Conservation (phyloP, 1,140 invertebrate genomes). For the Megalonaias nervosa region DNA sequence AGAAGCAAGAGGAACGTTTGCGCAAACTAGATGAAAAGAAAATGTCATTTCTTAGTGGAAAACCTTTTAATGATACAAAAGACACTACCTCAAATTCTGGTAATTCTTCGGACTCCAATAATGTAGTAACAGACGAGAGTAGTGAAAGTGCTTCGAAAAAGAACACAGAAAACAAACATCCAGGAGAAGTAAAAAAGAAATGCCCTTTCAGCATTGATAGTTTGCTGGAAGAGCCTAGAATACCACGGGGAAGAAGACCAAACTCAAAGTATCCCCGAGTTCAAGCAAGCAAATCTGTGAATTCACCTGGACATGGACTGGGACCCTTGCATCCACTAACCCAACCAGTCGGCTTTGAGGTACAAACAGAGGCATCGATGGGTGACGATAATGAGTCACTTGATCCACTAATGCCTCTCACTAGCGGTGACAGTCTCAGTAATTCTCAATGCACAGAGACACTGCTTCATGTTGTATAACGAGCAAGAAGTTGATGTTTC, state of each 20-base stretch:
- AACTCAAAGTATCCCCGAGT: slow-evolving; percentile 74
- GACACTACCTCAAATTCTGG: slow-evolving; percentile 19
- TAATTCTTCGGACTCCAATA: neutral
- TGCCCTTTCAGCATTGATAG: slow-evolving; percentile 54
- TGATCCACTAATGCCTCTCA: too few relatives aligned
- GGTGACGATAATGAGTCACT: too few relatives aligned
- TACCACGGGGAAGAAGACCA: slow-evolving; percentile 38
- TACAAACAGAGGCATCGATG: too few relatives aligned
- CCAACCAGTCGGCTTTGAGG: slow-evolving; percentile 70
- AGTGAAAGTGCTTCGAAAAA: neutral
- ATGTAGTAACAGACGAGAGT: neutral
- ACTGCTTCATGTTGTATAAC: too few relatives aligned
- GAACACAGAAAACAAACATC: slow-evolving; percentile 5
- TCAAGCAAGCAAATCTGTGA: slow-evolving; percentile 72
- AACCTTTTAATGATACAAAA: slow-evolving; percentile 3
- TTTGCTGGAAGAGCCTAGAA: slow-evolving; percentile 36
- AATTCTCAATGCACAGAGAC: too few relatives aligned
- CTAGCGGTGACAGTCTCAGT: too few relatives aligned
- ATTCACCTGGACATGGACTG: slow-evolving; percentile 64
- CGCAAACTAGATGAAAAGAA: slow-evolving; percentile 59
- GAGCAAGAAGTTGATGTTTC: too few relatives aligned
- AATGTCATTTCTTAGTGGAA: slow-evolving; percentile 16
- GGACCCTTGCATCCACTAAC: slow-evolving; percentile 72
- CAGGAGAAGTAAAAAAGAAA: slow-evolving; percentile 29
- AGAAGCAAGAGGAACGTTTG: slow-evolving; percentile 81